Base-by-base conservation (phyloP, 1,140 invertebrate species). In the Pinna nobilis region DNA sequence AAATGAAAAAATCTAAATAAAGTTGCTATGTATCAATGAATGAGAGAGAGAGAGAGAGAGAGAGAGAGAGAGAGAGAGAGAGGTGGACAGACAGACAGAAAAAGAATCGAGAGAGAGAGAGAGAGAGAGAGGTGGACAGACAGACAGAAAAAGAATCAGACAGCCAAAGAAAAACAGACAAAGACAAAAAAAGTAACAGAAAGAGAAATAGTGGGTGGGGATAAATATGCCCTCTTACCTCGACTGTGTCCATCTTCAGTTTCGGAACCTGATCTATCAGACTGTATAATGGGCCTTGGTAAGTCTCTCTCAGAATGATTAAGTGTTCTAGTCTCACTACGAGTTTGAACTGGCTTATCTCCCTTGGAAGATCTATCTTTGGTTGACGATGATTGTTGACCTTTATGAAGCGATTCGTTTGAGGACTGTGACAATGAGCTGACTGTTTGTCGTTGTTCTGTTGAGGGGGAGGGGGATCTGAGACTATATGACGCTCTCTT, bases 251-350 rank as follows among this genome's bases (percentile, higher is more conserved):
- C 25, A 3, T 74, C 72, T n/a, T 74, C 77, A 28, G 74, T 39
- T 30, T 76, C 75, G n/a, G 70, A 72, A 28, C 70, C 66, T 53
- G 66, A 69, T 35, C 70, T 59, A 37, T 80, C 81, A 25, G 80
- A 79, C n/a, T 63, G 64, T 28, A 71, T 49, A 2, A 71, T 23
- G 15, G 70, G 66, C 39, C 72, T 74, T 11, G 37, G 60, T 50
- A 70, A 39, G 15, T 74, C 47, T 15, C 49, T 64, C 41, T 74
- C 77, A 11, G 75, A 51, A 39, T 82, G 71, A 41, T 77, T 72
- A 61, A 86, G 41, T 11, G 83, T 86, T 23, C 85, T 63, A 18
- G 85, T 86, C 49, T 85, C 80, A 77, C 82, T 82, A 20, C 84
- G 74, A 15, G 76, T 23, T n/a, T n/a, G n/a, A 15, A 44, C 35